Conservation (phyloP, 2,113 vertebrate genomes). For the Mesocricetus auratus region DNA sequence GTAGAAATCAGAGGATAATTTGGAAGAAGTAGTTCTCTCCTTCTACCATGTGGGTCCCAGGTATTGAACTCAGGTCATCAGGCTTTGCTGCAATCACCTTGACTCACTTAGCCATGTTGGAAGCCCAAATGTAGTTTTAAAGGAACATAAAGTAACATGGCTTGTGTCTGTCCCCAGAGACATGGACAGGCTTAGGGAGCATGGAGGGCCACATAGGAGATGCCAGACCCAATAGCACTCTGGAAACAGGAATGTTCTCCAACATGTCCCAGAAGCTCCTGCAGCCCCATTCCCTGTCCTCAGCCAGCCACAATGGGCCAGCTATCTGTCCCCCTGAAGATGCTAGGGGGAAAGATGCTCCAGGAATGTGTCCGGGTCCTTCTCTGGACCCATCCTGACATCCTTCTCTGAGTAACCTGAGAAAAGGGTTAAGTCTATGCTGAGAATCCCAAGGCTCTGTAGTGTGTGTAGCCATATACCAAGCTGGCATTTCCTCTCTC, state of each 20-base stretch:
- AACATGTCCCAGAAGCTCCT: neutral
- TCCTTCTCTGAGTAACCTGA: neutral
- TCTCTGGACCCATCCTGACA: neutral
- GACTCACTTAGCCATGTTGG: neutral
- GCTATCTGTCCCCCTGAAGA: neutral
- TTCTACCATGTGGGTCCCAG: neutral
- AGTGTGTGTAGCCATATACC: neutral
- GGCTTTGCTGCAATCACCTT: neutral
- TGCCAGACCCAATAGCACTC: neutral
- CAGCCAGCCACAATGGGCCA: neutral
- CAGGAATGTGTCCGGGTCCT: neutral
- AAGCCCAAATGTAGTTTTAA: neutral
- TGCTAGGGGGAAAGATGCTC: neutral
- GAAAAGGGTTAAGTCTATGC: neutral
- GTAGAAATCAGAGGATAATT: neutral
- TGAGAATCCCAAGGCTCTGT: neutral
- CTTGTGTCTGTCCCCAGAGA: neutral
- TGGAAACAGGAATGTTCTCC: neutral
- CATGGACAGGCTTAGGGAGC: neutral
- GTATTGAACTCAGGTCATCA: neutral
- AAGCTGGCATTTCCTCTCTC: neutral
- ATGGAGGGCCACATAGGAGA: neutral
- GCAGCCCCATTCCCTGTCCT: neutral
- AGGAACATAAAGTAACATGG: neutral
- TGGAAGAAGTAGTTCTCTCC: neutral